Percentiles rank a stretch among this genome's conserved stretches.
Conservation (phyloP, 1,140 invertebrate genomes). For the Penaeus indicus region DNA sequence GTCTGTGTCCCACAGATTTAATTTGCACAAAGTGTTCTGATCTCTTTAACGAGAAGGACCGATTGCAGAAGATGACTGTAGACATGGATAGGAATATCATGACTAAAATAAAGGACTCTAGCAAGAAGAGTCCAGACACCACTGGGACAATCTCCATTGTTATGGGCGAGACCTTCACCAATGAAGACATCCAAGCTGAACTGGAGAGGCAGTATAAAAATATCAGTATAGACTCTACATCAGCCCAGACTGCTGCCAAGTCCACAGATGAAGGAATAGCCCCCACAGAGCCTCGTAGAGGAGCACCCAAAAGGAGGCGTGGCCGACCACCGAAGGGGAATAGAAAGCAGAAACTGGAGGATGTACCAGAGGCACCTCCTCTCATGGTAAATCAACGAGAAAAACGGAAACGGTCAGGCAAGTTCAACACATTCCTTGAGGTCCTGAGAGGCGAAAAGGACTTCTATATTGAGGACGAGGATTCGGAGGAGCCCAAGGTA, state of each 20-base stretch:
- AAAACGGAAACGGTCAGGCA: constrained; percentile 56
- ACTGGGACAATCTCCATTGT: constrained; percentile 34
- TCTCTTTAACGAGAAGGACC: constrained; percentile 48
- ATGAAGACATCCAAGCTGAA: constrained; percentile 42
- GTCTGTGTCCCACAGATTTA: constrained; percentile 26
- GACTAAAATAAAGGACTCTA: constrained; percentile 46
- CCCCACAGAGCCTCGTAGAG: not conserved
- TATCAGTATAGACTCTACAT: constrained; percentile 1
- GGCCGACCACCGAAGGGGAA: constrained; percentile 15
- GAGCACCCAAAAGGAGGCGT: constrained; percentile 13
- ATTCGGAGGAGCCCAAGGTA: constrained; percentile 27
- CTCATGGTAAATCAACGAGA: constrained; percentile 58
- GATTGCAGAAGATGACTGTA: constrained; percentile 52
- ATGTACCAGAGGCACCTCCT: constrained; percentile 24
- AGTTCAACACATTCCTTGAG: constrained; percentile 57
- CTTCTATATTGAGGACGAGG: constrained; percentile 62
- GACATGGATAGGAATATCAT: constrained; percentile 48
- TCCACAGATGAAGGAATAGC: not conserved
- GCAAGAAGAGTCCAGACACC: not conserved
- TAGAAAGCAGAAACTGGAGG: not conserved
- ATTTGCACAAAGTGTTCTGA: constrained; percentile 45
- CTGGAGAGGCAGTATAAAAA: constrained; percentile 49
- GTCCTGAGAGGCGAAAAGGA: constrained; percentile 62
- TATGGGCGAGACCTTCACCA: constrained; percentile 24
- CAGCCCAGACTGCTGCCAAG: not conserved